phyloP scores from a whole-genome alignment of 2,113 vertebrate genomes.

The Indicator maculatus region DNA sequence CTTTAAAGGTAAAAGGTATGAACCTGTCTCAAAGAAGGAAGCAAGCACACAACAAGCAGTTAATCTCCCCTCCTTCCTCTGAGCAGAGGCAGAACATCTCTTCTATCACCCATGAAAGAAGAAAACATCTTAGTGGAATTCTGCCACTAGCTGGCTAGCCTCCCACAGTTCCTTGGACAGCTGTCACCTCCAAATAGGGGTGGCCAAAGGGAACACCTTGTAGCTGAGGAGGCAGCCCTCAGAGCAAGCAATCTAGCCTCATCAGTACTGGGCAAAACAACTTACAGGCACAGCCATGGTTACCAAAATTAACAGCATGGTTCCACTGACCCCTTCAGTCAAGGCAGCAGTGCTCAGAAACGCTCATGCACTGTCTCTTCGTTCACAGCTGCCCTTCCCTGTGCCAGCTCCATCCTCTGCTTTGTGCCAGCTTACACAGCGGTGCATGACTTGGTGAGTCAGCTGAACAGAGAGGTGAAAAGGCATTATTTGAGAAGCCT shows the following conservation, averaged over 20 bases:
- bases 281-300: not conserved
- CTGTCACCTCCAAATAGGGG: not conserved
- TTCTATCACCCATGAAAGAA: not conserved
- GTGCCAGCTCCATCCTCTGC: not conserved
- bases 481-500: not conserved
- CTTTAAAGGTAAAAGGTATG: not conserved
- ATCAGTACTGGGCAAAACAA: not conserved
- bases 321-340: not conserved
- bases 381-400: not conserved
- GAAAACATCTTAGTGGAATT: accelerated
- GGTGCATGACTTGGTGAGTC: not conserved
- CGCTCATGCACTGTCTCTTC: accelerated
- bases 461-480: not conserved
- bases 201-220: accelerated
- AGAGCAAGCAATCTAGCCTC: not conserved
- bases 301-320: not conserved
- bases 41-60: not conserved
- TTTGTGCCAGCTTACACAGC: accelerated
- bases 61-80: not conserved
- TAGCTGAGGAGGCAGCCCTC: not conserved
- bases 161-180: not conserved
- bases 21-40: not conserved
- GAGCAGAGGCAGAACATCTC: not conserved
- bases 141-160: not conserved
- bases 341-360: not conserved